phyloP scores from a whole-genome alignment of 2,888 invertebrate species.

The Brachyptera putata region DNA sequence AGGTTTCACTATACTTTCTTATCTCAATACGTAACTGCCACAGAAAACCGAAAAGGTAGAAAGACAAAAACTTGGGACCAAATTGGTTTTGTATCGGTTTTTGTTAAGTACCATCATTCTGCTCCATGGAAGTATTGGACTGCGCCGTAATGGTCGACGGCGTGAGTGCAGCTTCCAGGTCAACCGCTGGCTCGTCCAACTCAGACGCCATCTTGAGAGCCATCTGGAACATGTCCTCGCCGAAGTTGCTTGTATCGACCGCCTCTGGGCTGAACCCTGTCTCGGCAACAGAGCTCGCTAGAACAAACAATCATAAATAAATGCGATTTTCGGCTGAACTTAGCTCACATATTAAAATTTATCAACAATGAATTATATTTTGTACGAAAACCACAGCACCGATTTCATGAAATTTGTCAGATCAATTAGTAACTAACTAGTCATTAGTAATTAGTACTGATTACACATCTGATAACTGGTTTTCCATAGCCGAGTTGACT shows the following conservation, averaged over 20 bases:
- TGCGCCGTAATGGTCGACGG: constrained; percentile 70
- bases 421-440: no score
- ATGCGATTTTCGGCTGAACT: background rate
- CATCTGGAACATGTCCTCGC: constrained; percentile 81
- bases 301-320: background rate
- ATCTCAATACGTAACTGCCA: no score
- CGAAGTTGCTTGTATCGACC: constrained; percentile 60
- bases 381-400: no score
- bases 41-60: no score
- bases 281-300: constrained; percentile 25
- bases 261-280: constrained; percentile 54
- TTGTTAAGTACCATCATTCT: constrained; percentile 27
- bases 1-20: no score
- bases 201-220: constrained; percentile 80
- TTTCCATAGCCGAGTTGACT: no score
- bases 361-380: no score
- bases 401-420: no score
- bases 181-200: constrained; percentile 78
- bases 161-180: constrained; percentile 76
- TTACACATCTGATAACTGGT: no score
- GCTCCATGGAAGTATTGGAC: constrained; percentile 25
- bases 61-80: no score
- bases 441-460: no score
- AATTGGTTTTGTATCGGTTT: no score
- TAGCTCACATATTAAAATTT: background rate